phyloP scores from a whole-genome alignment of 2,113 vertebrate species.

The Gadus macrocephalus region DNA sequence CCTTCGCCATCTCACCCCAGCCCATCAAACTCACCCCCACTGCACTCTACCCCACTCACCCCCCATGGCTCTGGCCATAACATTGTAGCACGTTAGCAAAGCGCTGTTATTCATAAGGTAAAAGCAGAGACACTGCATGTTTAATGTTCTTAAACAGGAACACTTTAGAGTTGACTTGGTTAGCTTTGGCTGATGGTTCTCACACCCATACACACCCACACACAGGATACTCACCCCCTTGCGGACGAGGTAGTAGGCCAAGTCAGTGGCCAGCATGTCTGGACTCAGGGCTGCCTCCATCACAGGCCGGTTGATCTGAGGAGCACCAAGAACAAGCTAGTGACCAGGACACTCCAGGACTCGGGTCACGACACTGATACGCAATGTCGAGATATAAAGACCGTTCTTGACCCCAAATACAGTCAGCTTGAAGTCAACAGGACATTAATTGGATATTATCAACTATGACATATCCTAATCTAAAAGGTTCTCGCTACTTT shows the following conservation, averaged over 20 bases:
- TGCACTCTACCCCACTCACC: too few species aligned
- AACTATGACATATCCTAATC: too few species aligned
- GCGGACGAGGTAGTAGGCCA: constrained; percentile 91
- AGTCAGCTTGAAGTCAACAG: too few species aligned
- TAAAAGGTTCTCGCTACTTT: too few species aligned
- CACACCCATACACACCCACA: neutral
- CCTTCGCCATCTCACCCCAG: too few species aligned
- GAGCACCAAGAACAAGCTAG: neutral
- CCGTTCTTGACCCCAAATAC: too few species aligned
- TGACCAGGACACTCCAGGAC: too few species aligned
- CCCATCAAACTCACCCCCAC: too few species aligned
- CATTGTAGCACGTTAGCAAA: neutral
- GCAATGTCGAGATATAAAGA: too few species aligned
- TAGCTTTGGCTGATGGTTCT: constrained; percentile 17
- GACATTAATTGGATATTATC: too few species aligned
- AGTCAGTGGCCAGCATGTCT: constrained; percentile 88
- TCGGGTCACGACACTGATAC: too few species aligned
- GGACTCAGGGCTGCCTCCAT: constrained; percentile 90
- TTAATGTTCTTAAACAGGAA: constrained; percentile 42
- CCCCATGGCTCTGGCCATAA: neutral
- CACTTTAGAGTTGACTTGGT: constrained; percentile 21
- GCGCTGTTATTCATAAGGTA: neutral
- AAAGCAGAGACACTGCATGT: constrained; percentile 20
- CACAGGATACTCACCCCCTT: constrained; percentile 81
- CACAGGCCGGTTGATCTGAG: constrained; percentile 80